Evolutionary conservation across 2,888 invertebrate species (phyloP), one percentile per base, ranked within the genome.

Genomic region (Oeneis ivallda): DNA sequence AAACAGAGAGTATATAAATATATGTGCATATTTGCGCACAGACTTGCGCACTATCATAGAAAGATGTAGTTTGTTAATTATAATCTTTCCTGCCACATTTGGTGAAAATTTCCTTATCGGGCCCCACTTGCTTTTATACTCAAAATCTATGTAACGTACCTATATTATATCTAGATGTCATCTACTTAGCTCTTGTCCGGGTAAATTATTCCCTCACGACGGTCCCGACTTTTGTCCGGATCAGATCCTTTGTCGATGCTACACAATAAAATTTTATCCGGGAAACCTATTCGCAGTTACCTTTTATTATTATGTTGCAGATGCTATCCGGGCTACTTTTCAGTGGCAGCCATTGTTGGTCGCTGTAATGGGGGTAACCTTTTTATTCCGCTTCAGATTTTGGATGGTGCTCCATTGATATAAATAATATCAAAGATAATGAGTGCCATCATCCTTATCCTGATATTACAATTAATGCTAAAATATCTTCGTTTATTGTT

Each of bases 261-360:
- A 80, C 80, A 87, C 87, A 89, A 88, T 89, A 89, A 89, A 89
- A 88, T 89, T 88, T 87, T 85, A 87, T 87, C 84, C 87, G 80
- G 87, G 87, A 87, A 85, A 87, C 87, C 85, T 84, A 88, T 88
- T 86, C 87, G 84, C 87, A 85, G 89, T 89, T 88, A 89, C 89
- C 89, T 88, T 89, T 89, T 89, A 89, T 89, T 89, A 89, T 87
- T 86, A 89, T 87, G 87, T 87, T 86, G 87, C 87, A 86, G 84
- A 86, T 85, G 82, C 81, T 79, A 77, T 86, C 84, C 82, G 82
- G 82, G 82, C 80, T 83, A 85, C 84, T 86, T 86, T 87, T 83
- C 87, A 85, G 80, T 74, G 78, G 78, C 73, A 75, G 76, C 85
- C 76, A 81, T 89, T 89, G 88, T 89, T 81, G 79, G 71, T 75